Base-by-base conservation (phyloP, 2,888 invertebrate genomes). In the Cerceris rybyensis region DNA sequence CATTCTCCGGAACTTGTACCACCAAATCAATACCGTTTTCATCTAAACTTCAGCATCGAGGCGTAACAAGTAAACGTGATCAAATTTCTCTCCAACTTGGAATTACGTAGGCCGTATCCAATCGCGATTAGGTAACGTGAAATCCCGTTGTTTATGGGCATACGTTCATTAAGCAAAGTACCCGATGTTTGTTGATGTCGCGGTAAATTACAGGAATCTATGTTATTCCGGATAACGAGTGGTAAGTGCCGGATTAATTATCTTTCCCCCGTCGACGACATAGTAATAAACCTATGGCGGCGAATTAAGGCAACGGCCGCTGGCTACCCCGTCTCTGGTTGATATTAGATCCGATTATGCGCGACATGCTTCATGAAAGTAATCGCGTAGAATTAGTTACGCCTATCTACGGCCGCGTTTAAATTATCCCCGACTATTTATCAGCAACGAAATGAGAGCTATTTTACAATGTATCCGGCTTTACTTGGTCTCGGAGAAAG, bases 341-440 rank as follows among this genome's bases (percentile, higher is more conserved):
- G 54, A 68, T 66, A 67, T 72, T 78, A 71, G 72, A 78, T 72
- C 79, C 79, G 69, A 73, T 78, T 73, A 71, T 16, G 42, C 65
- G 65, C 43, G 80, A 69, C 59, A 65, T 59, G 73, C 42, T 68
- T 58, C 66, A 17, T 54, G 79, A 79, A 73, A 73, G 73, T 71
- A 78, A 78, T 78, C 78, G 68, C 61, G 17, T 50, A 42, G 59
- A 69, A 73, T 79, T 69, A 69, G 69, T 54, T 69, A 61, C 69
- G 66, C 73, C 61, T 79, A 69, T 68, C 78, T 64, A 54, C 66
- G 42, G 43, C 54, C 64, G 28, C 42, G 71, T 72, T 69, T 69
- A 65, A 65, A 67, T 78, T 69, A 68, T 28, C 28, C 63, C 59
- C 52, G 72, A 60, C 28, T 46, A 49, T 68, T 78, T 69, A 65